A percentile compares a stretch with the other conserved stretches of the same genome.
Evolutionary conservation across 2,113 vertebrate species (phyloP).

Genomic region (Vulpes vulpes): DNA sequence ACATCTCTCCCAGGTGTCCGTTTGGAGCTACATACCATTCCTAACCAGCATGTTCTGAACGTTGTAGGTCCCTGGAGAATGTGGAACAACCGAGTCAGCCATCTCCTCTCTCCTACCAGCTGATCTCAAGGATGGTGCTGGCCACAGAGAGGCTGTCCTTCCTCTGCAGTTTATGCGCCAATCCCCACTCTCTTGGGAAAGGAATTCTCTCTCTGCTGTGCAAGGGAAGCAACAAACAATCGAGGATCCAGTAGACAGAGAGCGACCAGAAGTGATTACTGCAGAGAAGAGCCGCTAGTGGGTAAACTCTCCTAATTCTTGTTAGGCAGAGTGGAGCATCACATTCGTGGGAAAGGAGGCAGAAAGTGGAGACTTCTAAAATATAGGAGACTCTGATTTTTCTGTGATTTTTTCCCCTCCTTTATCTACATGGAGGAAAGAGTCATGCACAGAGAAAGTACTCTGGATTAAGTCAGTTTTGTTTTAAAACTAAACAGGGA

Average conservation of each 20-base stretch:
- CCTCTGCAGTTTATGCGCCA: background rate
- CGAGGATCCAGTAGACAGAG: background rate
- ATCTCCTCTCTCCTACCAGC: background rate
- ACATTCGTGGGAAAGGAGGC: background rate
- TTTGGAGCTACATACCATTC: background rate
- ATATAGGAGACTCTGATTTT: background rate
- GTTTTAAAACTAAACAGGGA: background rate
- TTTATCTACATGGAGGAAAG: background rate
- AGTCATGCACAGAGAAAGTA: background rate
- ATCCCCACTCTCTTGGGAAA: background rate
- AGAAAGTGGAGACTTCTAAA: no score
- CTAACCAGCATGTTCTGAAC: background rate
- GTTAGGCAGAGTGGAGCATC: background rate
- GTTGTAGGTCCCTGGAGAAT: no score
- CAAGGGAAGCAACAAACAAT: background rate
- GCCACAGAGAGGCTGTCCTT: background rate
- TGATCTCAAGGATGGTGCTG: background rate
- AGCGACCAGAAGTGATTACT: fast-evolving
- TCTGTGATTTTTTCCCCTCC: background rate
- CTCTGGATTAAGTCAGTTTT: background rate
- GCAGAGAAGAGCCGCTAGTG: background rate
- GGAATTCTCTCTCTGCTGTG: background rate
- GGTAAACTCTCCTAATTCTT: background rate
- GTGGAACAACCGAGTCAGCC: background rate
- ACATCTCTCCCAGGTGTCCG: background rate